Evolutionary conservation across 2,113 vertebrate species (phyloP).

Genomic region (Notiomystis cincta): DNA sequence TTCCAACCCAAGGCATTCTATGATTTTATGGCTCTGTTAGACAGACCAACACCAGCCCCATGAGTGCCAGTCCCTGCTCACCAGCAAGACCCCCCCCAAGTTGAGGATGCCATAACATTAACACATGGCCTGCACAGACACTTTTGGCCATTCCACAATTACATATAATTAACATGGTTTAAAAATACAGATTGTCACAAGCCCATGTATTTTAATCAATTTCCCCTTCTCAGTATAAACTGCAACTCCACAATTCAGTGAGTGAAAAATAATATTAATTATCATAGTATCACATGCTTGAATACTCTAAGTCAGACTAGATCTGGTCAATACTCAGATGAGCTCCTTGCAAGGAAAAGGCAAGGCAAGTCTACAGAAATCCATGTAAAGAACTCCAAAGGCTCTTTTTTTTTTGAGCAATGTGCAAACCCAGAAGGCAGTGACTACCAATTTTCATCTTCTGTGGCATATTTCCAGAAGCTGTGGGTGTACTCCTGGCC

Average conservation of each 20-base stretch:
- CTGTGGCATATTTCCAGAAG: not conserved
- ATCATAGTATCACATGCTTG: not conserved
- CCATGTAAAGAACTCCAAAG: not conserved
- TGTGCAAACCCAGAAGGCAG: constrained; percentile 1
- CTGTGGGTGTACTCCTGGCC: constrained; percentile 44
- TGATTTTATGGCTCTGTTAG: not conserved
- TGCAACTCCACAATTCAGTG: not conserved
- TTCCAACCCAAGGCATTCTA: not conserved
- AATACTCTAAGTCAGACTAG: not conserved
- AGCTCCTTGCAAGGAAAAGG: not conserved
- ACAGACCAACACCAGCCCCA: not conserved
- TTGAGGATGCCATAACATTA: not conserved
- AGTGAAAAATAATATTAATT: not conserved
- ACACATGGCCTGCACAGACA: not conserved
- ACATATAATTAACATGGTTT: not conserved
- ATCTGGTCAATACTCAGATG: not conserved
- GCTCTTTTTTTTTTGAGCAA: not conserved
- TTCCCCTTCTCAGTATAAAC: not conserved
- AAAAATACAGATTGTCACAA: not conserved
- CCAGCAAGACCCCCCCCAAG: not conserved
- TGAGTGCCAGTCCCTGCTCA: accelerated
- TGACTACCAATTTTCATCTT: constrained; percentile 2
- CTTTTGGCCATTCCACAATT: not conserved
- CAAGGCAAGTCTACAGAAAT: not conserved
- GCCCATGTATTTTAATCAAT: not conserved